Evolutionary conservation across 2,113 vertebrate species (phyloP).

Genomic region (Podiceps cristatus): DNA sequence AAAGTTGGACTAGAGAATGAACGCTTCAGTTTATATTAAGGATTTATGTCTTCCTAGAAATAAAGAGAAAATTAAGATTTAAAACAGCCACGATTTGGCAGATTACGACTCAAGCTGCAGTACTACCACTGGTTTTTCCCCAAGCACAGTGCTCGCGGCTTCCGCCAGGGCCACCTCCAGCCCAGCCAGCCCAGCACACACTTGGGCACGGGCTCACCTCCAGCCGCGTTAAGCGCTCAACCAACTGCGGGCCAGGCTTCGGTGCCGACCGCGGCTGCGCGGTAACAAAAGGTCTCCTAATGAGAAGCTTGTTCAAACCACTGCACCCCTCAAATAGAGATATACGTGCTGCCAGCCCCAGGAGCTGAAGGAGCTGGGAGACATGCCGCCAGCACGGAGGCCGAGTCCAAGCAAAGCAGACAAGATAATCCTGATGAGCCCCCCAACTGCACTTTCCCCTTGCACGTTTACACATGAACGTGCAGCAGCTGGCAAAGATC

Average conservation of each 20-base stretch:
- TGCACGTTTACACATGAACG: fast-evolving
- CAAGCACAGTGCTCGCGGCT: fast-evolving
- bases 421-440: neutral
- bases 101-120: neutral
- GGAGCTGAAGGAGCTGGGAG: neutral
- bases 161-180: neutral
- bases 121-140: fast-evolving
- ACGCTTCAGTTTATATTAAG: neutral
- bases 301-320: neutral
- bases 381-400: neutral
- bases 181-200: neutral
- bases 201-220: neutral
- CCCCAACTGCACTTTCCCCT: too few species aligned
- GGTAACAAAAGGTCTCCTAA: neutral
- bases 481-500: neutral
- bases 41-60: neutral
- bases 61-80: neutral
- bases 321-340: neutral
- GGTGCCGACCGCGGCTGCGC: fast-evolving
- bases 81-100: neutral
- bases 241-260: neutral
- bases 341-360: fast-evolving
- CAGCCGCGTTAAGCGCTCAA: fast-evolving
- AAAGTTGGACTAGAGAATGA: neutral
- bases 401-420: fast-evolving